These are phyloP conservation scores for Hemicordylus capensis DNA, from an alignment of 2,113 vertebrate species.

Conservation along the genomic window DNA sequence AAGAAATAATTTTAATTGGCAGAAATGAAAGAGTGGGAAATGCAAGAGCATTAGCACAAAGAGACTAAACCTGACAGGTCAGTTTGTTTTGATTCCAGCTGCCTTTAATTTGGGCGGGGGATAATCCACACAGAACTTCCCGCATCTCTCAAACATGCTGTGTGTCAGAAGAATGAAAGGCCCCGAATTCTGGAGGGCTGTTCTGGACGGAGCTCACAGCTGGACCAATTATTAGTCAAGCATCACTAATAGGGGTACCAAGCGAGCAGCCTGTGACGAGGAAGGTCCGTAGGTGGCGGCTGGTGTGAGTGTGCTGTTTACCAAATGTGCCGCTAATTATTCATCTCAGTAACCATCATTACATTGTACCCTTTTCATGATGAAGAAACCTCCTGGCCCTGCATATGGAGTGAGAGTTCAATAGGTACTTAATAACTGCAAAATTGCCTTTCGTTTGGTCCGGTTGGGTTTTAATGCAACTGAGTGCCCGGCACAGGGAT, in stretches of 20 bases:
- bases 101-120: constrained; percentile 38
- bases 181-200: constrained; percentile 14
- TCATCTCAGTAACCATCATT: constrained; percentile 36
- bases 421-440: constrained; percentile 65
- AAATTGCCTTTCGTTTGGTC: constrained; percentile 34
- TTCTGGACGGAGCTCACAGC: neutral
- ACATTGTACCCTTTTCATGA: constrained; percentile 27
- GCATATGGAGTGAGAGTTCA: constrained; percentile 54
- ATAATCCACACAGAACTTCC: neutral
- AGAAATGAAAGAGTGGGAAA: constrained; percentile 65
- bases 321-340: constrained; percentile 57
- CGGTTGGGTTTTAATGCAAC: constrained; percentile 35
- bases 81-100: constrained; percentile 56
- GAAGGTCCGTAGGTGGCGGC: constrained; percentile 19
- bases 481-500: neutral
- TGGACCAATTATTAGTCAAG: constrained; percentile 34
- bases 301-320: constrained; percentile 44
- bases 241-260: constrained; percentile 39
- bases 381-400: constrained; percentile 31
- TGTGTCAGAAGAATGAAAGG: constrained; percentile 18
- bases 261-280: constrained; percentile 27
- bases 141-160: neutral
- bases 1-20: constrained; percentile 76
- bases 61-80: constrained; percentile 5
- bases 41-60: constrained; percentile 39